Evolutionary conservation across 2,888 invertebrate species (phyloP), one percentile per base, ranked within the genome.

Genomic region (Drosophila imparisetae): DNA sequence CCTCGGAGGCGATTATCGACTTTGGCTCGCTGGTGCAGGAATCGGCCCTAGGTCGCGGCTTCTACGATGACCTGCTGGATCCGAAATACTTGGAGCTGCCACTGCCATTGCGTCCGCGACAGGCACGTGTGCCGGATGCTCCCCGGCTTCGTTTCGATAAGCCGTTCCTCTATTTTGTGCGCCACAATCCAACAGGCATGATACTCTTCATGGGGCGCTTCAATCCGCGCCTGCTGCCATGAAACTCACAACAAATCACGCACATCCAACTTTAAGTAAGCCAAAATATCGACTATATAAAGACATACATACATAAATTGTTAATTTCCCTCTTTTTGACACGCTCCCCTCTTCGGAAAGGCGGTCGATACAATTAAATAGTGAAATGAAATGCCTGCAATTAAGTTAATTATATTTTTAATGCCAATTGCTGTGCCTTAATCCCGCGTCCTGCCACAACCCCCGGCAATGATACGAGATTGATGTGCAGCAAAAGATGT

Each of bases 171-270:
- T 98, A 96, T 92, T 96, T 97, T 84, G 96, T 98, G 18, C 94
- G 98, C 90, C 98, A 98, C 93, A 98, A 98, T 93, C 98, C 97
- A 2, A 96, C 97, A n/a, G 98, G 98, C 72, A 95, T 98, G 94
- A 96, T 98, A 88, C 93, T 98, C 60, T 97, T 97, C 92, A 96
- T 97, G 94, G 98, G 98, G 49, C 94, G 97, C 91, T 97, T 97
- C 93, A 97, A 97, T 93, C 97, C 97, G 49, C 95, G 96, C 93
- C 94, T 97, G 91, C 93, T 96, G 93, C 96, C 96, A 92, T 96
- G 94, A 94, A 75, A 60, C 18, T 11, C 36, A 32, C 36, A 48
- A 29, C 15, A 21, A 34, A 40, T 8, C n/a, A 40, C 42, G 40
- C 67, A 48, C 10, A 24, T 24, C 30, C 42, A 40, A 50, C 59